Conservation (phyloP, 2,797 vertebrate species). For the Enteromius mattozi region DNA sequence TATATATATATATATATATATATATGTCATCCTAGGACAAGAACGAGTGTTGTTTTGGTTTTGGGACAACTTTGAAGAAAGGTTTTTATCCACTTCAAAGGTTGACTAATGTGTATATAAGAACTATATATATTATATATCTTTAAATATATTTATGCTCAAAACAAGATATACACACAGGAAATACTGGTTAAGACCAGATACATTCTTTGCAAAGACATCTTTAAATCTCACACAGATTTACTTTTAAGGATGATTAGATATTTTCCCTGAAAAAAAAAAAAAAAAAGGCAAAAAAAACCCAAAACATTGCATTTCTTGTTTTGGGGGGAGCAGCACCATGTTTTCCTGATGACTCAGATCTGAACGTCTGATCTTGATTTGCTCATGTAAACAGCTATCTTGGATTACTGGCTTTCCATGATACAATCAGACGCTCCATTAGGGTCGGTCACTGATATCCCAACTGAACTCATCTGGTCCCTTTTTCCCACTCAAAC, state of each 20-base stretch:
- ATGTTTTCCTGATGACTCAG: slow-evolving; percentile 19
- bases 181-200: neutral
- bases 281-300: neutral
- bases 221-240: neutral
- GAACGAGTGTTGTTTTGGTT: too few relatives aligned
- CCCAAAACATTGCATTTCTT: neutral
- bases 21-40: too few relatives aligned
- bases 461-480: slow-evolving; percentile 10
- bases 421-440: slow-evolving; percentile 1
- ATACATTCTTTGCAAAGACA: neutral
- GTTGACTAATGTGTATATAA: too few relatives aligned
- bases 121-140: too few relatives aligned
- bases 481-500: neutral
- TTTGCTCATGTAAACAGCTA: slow-evolving; percentile 25
- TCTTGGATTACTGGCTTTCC: slow-evolving; percentile 37
- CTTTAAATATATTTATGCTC: neutral
- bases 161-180: neutral
- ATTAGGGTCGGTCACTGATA: neutral
- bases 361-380: neutral
- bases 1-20: too few relatives aligned
- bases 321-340: neutral
- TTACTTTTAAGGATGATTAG: neutral
- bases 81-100: too few relatives aligned
- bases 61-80: too few relatives aligned
- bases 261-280: neutral